Evolutionary conservation across 1,140 invertebrate species (phyloP).

Genomic region (Drosophila nikananu): DNA sequence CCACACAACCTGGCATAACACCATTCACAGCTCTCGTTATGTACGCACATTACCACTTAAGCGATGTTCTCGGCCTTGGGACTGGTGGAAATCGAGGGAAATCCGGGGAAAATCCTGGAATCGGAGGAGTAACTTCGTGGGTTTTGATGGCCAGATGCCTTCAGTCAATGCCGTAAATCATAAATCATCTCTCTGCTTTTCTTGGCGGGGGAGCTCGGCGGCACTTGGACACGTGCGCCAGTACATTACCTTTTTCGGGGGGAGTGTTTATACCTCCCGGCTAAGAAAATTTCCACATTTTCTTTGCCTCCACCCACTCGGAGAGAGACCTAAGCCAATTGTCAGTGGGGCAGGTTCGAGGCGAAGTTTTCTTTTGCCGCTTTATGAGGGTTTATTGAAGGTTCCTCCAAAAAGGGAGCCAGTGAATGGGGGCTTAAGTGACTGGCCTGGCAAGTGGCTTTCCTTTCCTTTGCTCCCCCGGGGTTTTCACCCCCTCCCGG

Average conservation of each 20-base stretch:
- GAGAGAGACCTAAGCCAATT: conserved; percentile 67
- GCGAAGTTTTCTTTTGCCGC: conserved; percentile 47
- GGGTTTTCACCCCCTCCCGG: neutral
- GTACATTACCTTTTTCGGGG: conserved; percentile 47
- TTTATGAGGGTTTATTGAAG: conserved; percentile 59
- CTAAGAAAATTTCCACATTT: conserved; percentile 19
- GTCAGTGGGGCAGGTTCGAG: conserved; percentile 81
- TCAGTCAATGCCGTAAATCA: conserved; percentile 75
- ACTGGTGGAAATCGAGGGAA: conserved; percentile 1
- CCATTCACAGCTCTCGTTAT: conserved; percentile 51
- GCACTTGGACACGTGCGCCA: conserved; percentile 78
- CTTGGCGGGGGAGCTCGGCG: conserved; percentile 1
- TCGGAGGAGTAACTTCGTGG: conserved; percentile 18
- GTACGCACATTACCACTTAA: conserved; percentile 62
- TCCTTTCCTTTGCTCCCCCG: neutral
- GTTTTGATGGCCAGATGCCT: conserved; percentile 66
- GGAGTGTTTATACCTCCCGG: neutral
- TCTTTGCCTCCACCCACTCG: neutral
- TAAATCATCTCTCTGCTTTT: conserved; percentile 63
- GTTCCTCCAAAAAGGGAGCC: conserved; percentile 6
- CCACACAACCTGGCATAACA: conserved; percentile 27
- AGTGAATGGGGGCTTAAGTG: conserved; percentile 34
- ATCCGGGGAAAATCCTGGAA: conserved; percentile 21
- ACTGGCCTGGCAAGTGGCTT: conserved; percentile 36
- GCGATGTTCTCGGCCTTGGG: conserved; percentile 30